phyloP scores from a whole-genome alignment of 2,113 vertebrate genomes.

The Illadopsis cleaveri region DNA sequence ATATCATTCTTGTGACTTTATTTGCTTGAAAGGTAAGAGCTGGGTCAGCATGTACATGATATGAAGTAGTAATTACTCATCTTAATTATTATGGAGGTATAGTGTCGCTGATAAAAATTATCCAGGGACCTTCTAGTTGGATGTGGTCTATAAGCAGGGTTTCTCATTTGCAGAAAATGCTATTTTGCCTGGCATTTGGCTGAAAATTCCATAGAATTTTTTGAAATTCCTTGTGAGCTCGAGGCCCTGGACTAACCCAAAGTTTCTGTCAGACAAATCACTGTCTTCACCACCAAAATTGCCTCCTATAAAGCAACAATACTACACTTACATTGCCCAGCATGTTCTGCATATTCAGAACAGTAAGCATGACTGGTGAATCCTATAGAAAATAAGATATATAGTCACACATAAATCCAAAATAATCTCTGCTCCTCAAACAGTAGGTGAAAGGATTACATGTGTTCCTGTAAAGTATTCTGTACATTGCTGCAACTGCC shows the following conservation, averaged over 20 bases:
- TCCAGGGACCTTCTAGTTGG: background rate
- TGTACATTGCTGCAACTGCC: background rate
- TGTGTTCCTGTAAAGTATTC: background rate
- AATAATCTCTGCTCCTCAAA: background rate
- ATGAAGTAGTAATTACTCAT: background rate
- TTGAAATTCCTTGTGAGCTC: background rate
- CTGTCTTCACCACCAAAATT: background rate
- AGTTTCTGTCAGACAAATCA: background rate
- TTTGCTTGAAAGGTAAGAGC: background rate
- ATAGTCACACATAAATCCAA: background rate
- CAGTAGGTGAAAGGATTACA: background rate
- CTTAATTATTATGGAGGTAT: background rate
- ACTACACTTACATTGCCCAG: background rate
- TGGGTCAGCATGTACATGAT: background rate
- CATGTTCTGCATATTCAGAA: background rate
- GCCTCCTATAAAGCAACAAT: background rate
- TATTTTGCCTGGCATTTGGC: background rate
- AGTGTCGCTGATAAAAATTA: background rate
- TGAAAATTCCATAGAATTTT: background rate
- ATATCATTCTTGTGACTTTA: background rate
- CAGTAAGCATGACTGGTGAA: background rate
- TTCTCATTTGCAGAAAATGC: background rate
- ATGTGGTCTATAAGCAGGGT: background rate
- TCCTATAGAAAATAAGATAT: background rate
- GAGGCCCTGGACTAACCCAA: background rate